phyloP scores from a whole-genome alignment of 2,888 invertebrate genomes.

The Parnassius orleans region DNA sequence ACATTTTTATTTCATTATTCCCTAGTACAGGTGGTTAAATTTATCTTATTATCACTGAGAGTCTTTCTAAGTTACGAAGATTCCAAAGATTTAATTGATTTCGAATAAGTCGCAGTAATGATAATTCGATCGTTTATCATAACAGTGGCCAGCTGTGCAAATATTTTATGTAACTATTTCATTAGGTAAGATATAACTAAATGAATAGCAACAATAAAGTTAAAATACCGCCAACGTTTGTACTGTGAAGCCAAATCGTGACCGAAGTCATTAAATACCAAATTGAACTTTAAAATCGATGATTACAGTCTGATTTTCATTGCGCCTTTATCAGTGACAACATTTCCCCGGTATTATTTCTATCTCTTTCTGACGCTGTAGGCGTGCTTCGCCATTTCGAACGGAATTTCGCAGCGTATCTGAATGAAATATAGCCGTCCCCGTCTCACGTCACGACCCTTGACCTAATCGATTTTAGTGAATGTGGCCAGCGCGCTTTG shows the following conservation, averaged over 20 bases:
- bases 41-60: no score
- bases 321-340: constrained; percentile 49
- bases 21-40: no score
- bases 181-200: constrained; percentile 38
- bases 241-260: constrained; percentile 68
- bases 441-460: constrained; percentile 70
- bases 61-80: background rate
- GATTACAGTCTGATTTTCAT: constrained; percentile 57
- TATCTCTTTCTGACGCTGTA: constrained; percentile 66
- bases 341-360: constrained; percentile 72
- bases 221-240: constrained; percentile 63
- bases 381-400: constrained; percentile 76
- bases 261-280: constrained; percentile 40
- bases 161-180: constrained; percentile 47
- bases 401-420: constrained; percentile 59
- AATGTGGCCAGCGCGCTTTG: constrained; percentile 63
- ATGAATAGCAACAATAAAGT: constrained; percentile 63
- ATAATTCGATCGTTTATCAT: constrained; percentile 25
- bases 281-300: constrained; percentile 49
- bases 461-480: constrained; percentile 75
- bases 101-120: constrained; percentile 4
- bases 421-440: constrained; percentile 63
- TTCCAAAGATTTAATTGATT: background rate
- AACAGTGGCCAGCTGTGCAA: constrained; percentile 40
- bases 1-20: no score